Conservation (phyloP, 2,888 invertebrate genomes). For the Ectobius pallidus region DNA sequence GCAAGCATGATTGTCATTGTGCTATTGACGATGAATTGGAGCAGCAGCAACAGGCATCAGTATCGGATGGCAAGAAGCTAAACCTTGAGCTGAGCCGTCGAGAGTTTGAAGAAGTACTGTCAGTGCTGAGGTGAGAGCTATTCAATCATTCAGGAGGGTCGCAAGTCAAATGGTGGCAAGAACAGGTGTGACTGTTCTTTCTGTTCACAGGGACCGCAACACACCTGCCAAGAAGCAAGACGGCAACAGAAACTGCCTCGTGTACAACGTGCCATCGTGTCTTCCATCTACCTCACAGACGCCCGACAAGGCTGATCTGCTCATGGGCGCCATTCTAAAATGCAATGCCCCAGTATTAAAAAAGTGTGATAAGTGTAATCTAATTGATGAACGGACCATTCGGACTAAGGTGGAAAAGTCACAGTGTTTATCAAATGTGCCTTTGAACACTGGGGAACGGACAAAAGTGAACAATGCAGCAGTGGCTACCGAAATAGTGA, state of each 20-base stretch:
- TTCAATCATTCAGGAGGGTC: too few relatives aligned
- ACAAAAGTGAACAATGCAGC: too few relatives aligned
- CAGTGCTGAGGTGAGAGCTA: constrained; percentile 50
- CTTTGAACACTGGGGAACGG: too few relatives aligned
- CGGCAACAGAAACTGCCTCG: not conserved
- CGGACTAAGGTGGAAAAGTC: constrained; percentile 16
- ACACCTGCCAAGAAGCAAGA: constrained; percentile 1
- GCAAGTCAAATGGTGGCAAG: too few relatives aligned
- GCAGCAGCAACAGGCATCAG: not conserved
- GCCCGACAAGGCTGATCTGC: constrained; percentile 59
- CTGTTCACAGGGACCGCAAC: constrained; percentile 36
- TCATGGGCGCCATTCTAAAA: constrained; percentile 61
- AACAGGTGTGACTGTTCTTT: not conserved
- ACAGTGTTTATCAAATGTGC: constrained; percentile 25
- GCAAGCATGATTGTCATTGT: constrained; percentile 78
- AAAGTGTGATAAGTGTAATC: constrained; percentile 20
- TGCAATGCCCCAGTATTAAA: constrained; percentile 47
- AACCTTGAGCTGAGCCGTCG: constrained; percentile 54
- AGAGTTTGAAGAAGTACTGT: constrained; percentile 56
- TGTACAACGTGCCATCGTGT: constrained; percentile 25
- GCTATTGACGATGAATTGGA: constrained; percentile 69
- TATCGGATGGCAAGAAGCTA: constrained; percentile 42
- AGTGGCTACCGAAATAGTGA: too few relatives aligned
- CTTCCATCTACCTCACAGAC: constrained; percentile 36
- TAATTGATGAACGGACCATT: constrained; percentile 15